Base-by-base conservation (phyloP, 2,113 vertebrate species). In the Procavia capensis region DNA sequence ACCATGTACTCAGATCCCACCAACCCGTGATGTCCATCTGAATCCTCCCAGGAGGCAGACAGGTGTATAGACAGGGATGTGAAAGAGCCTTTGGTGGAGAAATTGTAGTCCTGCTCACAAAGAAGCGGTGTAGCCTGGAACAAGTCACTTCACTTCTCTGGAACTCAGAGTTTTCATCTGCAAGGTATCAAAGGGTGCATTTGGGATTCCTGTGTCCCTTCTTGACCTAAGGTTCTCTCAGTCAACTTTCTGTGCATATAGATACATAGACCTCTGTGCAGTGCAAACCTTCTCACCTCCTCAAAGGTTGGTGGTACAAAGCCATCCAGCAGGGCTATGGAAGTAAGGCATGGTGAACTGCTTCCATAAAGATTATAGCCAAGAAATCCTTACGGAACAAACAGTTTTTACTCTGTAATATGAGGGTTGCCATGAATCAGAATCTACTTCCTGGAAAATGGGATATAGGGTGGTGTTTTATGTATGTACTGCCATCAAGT, bases 1-100 rank as follows among this genome's bases (percentile, higher is more conserved):
- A 20, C 41, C 63, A 29, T 54, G 4, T 17, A 3, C 47, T 43
- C 17, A 10, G 85, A 36, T 13, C 9, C 25, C 13, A 25, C 22
- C 72, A n/a, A 68, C 50, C 20, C 70, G 34, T 3, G 16, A 34
- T 50, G 9, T 41, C 45, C 64, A 3, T 54, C 20, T 50, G 54
- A n/a, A 13, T 14, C 9, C 11, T 72, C 34, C 9, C 41, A 81
- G 81, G 14, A 80, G 31, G 24, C 25, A 45, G 85, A 27, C 47
- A n/a, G 36, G 17, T 20, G 0, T 31, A 19, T 1, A 81, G 61
- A 50, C 34, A 79, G 63, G 34, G 22, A 2, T 0, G 0, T 11
- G 2, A 27, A 74, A 47, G 47, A 90, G 20, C 9, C 2, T 31
- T 75, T 27, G 16, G 41, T 54, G 31, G 29, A 25, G 6, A 72